A percentile compares a stretch with the other conserved stretches of the same genome.
Conservation (phyloP, 2,888 invertebrate genomes). For the Argyresthia albistria region DNA sequence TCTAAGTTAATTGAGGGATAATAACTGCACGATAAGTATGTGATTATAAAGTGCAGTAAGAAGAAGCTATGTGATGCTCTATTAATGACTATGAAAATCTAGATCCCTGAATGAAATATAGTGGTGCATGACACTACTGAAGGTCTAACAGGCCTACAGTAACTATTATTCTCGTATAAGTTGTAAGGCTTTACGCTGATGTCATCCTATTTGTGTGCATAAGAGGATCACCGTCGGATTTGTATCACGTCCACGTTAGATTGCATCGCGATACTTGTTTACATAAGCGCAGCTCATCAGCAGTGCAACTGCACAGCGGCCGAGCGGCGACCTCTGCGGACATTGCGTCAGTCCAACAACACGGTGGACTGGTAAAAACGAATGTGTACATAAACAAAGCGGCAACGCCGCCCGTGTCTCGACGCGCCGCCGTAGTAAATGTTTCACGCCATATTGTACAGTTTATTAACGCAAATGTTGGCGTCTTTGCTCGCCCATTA, state of each 20-base stretch:
- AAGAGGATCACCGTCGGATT: no score
- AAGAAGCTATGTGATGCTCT: no score
- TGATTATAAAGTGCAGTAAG: no score
- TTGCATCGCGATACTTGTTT: neutral
- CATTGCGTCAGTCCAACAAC: conserved; percentile 12
- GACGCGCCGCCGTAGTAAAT: conserved; percentile 25
- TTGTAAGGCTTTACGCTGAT: no score
- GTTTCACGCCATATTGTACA: conserved; percentile 42
- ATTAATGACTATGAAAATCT: no score
- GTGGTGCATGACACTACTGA: no score
- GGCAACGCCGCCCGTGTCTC: neutral
- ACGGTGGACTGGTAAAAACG: neutral
- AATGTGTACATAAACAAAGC: conserved; percentile 4
- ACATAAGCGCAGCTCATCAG: neutral
- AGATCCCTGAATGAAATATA: no score
- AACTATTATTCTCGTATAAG: no score
- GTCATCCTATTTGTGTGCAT: no score
- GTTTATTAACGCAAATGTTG: conserved; percentile 57
- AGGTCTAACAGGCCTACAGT: no score
- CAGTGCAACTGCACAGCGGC: neutral
- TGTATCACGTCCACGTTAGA: neutral
- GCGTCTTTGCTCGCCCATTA: conserved; percentile 57
- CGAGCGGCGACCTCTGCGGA: conserved; percentile 9
- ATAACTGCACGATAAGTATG: no score
- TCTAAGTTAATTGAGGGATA: no score